Base-by-base conservation (phyloP, 2,888 invertebrate species). In the Melieria crassipennis region DNA sequence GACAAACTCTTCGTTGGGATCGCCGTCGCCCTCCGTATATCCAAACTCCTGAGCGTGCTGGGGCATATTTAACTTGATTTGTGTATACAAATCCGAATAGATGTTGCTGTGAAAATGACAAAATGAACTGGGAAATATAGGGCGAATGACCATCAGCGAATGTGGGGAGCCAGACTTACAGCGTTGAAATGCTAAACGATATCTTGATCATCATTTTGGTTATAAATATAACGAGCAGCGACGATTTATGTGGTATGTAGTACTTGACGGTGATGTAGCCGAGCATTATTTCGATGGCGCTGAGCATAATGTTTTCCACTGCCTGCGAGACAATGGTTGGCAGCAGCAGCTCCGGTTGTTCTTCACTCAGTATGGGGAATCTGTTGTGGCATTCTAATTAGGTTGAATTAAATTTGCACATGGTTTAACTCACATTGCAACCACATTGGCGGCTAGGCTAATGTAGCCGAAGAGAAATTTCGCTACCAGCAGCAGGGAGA, bases 351-450 rank as follows among this genome's bases (percentile, higher is more conserved):
- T 86, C 84, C 5, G 81, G 76, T 43, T 81, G 76, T 0, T 82
- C 79, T 43, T 83, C 78, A 6, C 81, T 80, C 58, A 86, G 72
- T 57, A 86, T 82, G 1, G 86, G 86, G 77, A 82, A 85, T 7
- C 86, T 86, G 46, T 4, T 61, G 30, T 1, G 30, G 30, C 30
- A 30, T 30, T 30, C 30, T 30, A 30, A 30, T 30, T 30, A 30
- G 30, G 30, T 63, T 13, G 13, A 7, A 30, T 45, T 43, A 52
- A 4, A 10, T 43, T 64, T 16, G 3, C 9, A 64, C 16, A 7
- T 4, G 3, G 30, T 30, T 13, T 50, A 7, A 80, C 85, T 81
- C 71, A 86, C 86, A 85, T 78, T 13, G 86, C 86, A 60, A 84
- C 77, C 6, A 85, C 77, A 60, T 83, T 81, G n/a, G 85, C 78